Percentiles rank a stretch among this genome's conserved stretches.
phyloP scores from a whole-genome alignment of 2,797 vertebrate genomes.

The Strix occidentalis region DNA sequence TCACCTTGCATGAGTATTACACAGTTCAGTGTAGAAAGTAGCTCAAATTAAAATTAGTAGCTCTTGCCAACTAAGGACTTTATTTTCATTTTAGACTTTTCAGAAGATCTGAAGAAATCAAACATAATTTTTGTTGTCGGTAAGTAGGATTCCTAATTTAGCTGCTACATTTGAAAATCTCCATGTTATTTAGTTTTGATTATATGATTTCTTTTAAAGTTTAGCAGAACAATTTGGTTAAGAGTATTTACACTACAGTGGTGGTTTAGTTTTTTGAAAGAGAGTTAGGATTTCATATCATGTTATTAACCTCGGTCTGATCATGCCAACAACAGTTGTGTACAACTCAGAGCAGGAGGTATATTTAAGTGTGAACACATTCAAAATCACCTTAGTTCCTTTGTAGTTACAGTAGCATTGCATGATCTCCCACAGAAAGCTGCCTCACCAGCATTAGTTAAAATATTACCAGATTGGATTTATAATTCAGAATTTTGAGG shows the following conservation, averaged over 20 bases:
- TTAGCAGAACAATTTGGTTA: background rate
- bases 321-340: background rate
- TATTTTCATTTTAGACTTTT: conserved; percentile 73
- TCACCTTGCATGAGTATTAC: background rate
- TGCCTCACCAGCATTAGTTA: background rate
- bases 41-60: background rate
- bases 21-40: background rate
- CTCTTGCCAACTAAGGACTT: conserved; percentile 21
- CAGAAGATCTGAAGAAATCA: conserved; percentile 85
- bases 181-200: background rate
- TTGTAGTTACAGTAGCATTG: background rate
- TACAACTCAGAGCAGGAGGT: background rate
- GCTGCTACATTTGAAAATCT: background rate
- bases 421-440: background rate
- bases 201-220: background rate
- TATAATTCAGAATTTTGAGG: background rate
- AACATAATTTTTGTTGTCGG: conserved; percentile 93
- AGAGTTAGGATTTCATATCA: background rate
- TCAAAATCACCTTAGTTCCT: background rate
- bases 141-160: conserved; percentile 74
- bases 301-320: background rate
- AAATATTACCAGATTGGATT: background rate
- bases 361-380: background rate
- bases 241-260: background rate
- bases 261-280: background rate